These are phyloP conservation scores for Lytechinus variegatus DNA, from an alignment of 35 echinoderm and acorn worm species.

Conservation along the genomic window DNA sequence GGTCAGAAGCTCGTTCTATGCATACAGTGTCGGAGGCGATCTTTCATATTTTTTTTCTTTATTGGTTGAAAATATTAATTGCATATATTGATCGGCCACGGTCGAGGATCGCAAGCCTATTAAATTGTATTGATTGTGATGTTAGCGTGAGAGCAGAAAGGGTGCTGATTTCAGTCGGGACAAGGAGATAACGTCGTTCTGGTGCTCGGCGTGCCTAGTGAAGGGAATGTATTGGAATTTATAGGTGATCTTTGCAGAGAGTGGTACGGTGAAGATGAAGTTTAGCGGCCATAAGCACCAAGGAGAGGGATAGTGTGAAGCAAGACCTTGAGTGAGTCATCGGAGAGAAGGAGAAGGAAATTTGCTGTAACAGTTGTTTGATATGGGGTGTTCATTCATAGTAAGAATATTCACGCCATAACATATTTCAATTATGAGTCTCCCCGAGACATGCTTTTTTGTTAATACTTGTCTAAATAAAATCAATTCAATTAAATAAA, in stretches of 20 bases:
- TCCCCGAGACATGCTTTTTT: too few species aligned
- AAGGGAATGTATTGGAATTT: neutral
- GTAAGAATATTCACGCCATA: too few species aligned
- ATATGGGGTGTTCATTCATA: too few species aligned
- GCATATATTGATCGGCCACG: neutral
- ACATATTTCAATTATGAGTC: too few species aligned
- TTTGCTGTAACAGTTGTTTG: neutral
- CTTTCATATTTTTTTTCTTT: neutral
- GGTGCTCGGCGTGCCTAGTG: too few species aligned
- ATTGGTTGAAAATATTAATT: neutral
- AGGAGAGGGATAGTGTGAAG: neutral
- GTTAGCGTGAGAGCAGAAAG: too few species aligned
- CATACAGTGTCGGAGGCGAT: neutral
- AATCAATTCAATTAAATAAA: too few species aligned
- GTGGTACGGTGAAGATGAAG: neutral
- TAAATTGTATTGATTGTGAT: neutral
- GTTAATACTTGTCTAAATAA: too few species aligned
- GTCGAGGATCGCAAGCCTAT: neutral
- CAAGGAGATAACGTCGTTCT: too few species aligned
- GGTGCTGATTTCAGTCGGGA: too few species aligned
- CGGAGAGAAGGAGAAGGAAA: neutral
- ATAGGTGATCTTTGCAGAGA: neutral
- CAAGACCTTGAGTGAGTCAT: neutral
- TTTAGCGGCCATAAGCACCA: neutral
- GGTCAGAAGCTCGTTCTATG: neutral